Percentiles rank a stretch among this genome's conserved stretches.
Evolutionary conservation across 2,888 invertebrate species (phyloP).

Genomic region (Keiferia lycopersicella): DNA sequence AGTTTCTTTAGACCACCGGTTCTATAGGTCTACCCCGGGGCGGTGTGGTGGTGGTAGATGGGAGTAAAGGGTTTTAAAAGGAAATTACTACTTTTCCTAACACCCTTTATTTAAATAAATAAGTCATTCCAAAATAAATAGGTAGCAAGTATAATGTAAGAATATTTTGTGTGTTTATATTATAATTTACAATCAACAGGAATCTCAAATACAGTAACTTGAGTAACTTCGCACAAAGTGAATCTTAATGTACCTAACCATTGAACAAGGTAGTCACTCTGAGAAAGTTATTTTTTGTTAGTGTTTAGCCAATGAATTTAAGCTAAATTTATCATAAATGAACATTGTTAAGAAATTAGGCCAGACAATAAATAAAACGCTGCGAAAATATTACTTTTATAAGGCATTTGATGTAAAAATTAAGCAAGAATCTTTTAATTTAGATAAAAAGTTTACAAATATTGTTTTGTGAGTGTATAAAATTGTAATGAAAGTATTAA

Average conservation of each 20-base stretch:
- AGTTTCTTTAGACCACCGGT: too few species aligned
- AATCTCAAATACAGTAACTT: slow-evolving; percentile 1
- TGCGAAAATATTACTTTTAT: slow-evolving; percentile 44
- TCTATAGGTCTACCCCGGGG: too few species aligned
- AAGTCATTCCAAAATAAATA: slow-evolving; percentile 16
- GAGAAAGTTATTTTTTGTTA: slow-evolving; percentile 27
- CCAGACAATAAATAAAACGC: slow-evolving; percentile 49
- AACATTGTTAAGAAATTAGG: slow-evolving; percentile 52
- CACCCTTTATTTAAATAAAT: background rate
- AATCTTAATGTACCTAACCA: slow-evolving; percentile 26
- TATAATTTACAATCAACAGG: too few species aligned
- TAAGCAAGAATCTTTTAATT: slow-evolving; percentile 33
- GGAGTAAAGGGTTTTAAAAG: too few species aligned
- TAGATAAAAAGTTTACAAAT: slow-evolving; percentile 33
- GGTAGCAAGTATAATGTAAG: background rate
- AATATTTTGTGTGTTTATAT: background rate
- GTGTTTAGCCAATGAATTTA: slow-evolving; percentile 27
- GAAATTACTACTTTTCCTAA: too few species aligned
- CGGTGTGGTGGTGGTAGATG: too few species aligned
- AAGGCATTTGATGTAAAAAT: slow-evolving; percentile 35
- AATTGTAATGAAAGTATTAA: slow-evolving; percentile 29
- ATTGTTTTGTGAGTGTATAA: slow-evolving; percentile 32
- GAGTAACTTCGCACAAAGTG: background rate
- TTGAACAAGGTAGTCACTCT: slow-evolving; percentile 42
- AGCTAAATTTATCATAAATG: slow-evolving; percentile 41